Percentiles rank a stretch among this genome's conserved stretches.
Conservation (phyloP, 2,797 vertebrate species). For the Sardinella longiceps region DNA sequence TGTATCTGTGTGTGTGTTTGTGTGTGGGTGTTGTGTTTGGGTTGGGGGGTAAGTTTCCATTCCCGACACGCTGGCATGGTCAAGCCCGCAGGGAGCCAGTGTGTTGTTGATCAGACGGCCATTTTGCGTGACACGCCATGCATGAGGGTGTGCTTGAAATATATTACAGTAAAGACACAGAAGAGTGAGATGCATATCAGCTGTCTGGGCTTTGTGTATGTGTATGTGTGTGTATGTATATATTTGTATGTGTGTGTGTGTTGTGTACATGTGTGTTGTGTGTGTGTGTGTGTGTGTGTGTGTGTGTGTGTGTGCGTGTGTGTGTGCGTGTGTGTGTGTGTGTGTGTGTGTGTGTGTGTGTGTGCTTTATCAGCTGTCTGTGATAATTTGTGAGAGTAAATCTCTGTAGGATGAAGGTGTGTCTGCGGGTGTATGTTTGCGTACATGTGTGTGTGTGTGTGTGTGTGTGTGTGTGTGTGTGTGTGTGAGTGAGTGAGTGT, state of each 20-base stretch:
- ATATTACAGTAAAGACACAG: neutral
- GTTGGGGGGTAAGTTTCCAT: slow-evolving; percentile 1
- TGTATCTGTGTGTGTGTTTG: neutral
- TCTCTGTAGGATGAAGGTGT: neutral
- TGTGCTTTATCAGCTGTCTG: neutral
- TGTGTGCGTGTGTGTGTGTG: slow-evolving; percentile 27
- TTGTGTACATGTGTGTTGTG: neutral
- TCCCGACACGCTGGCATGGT: neutral
- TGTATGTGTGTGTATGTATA: neutral
- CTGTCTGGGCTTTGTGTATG: slow-evolving; percentile 3
- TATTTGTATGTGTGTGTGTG: neutral
- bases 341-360: neutral
- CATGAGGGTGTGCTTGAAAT: neutral
- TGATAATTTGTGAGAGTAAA: neutral
- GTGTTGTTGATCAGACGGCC: slow-evolving; percentile 36
- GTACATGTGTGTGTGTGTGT: neutral
- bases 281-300: neutral
- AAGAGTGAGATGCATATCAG: slow-evolving; percentile 19
- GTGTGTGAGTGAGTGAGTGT: slow-evolving; percentile 1
- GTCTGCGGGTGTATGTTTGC: neutral
- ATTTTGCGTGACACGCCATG: slow-evolving; percentile 8
- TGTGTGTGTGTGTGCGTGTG: slow-evolving; percentile 15
- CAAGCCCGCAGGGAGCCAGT: slow-evolving; percentile 22
- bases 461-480: neutral
- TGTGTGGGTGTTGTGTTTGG: neutral